Evolutionary conservation across 2,888 invertebrate genomes (phyloP), one percentile per base, ranked within the genome.

Genomic region (Drosophila siamana): DNA sequence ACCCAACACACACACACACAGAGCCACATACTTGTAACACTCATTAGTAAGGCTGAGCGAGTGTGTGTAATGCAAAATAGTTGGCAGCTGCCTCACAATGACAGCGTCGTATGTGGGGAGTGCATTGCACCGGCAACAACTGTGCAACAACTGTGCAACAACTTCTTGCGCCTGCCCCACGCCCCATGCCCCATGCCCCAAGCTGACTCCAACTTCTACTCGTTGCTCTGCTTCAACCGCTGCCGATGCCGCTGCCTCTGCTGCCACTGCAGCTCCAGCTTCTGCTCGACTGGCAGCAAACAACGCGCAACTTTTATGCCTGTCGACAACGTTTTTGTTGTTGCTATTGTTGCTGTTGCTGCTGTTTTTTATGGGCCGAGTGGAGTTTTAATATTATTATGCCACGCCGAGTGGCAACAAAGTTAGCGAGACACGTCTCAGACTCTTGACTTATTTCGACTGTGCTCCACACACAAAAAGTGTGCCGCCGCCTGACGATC

Each of bases 381-480:
- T 61, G 54, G n/a, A 73, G 78, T 78, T 85, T 87, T 86, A 86
- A 86, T 87, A 86, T 88, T 82, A 86, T 87, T 87, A 88, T 88
- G 83, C 88, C 86, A 85, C 80, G 80, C 76, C 69, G 73, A 68
- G 86, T 62, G 55, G 61, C 73, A 72, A 71, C 79, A 74, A 68
- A 65, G 78, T 74, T 38, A 60, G 73, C 62, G 62, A 72, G 67
- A 77, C 78, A 74, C 52, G 74, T 75, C 78, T 60, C 69, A 68
- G 41, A 78, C 74, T 73, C 71, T 70, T 64, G 76, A 59, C 76
- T 77, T 62, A 66, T 62, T 74, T 74, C 78, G 78, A 66, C 74
- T 61, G 46, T 50, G 44, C 7, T 9, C 13, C 55, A 48, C 52
- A 48, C 52, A 64, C 28, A 76, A 63, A 74, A 74, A 63, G 74